Evolutionary conservation across 2,888 invertebrate species (phyloP).

Genomic region (Spisula solida): DNA sequence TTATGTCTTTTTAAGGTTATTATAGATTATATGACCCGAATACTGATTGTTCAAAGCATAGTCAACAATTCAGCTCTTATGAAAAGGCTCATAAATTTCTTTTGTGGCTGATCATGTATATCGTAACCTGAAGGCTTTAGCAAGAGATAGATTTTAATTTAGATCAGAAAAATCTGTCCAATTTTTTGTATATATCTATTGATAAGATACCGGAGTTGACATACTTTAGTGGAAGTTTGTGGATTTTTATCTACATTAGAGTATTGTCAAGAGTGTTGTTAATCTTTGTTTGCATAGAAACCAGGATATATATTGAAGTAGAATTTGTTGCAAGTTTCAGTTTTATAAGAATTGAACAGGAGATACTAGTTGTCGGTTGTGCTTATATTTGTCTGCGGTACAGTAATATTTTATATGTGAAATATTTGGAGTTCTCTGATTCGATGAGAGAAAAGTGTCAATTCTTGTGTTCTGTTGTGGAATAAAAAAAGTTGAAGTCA

Average conservation of each 20-base stretch:
- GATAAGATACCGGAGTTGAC: slow-evolving; percentile 2
- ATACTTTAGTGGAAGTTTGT: background rate
- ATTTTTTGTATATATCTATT: slow-evolving; percentile 4
- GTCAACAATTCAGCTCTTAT: background rate
- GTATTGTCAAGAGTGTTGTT: slow-evolving; percentile 4
- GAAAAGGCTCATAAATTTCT: background rate
- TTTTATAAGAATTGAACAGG: background rate
- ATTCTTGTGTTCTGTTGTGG: background rate
- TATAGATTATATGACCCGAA: background rate
- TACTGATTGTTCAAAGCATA: background rate
- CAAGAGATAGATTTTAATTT: slow-evolving; percentile 2
- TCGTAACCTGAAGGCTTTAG: background rate
- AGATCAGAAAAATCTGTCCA: slow-evolving; percentile 12
- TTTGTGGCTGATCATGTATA: background rate
- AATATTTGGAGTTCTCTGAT: background rate
- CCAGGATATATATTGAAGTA: background rate
- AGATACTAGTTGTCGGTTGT: background rate
- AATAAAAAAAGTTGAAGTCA: background rate
- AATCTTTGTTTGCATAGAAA: background rate
- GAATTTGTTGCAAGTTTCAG: background rate
- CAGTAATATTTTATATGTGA: background rate
- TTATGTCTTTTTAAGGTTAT: background rate
- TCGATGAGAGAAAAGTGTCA: background rate
- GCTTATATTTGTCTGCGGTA: background rate
- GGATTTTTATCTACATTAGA: background rate